These are phyloP conservation scores for Trichogramma evanescens DNA, from an alignment of 2,888 invertebrate genomes.

Conservation along the genomic window DNA sequence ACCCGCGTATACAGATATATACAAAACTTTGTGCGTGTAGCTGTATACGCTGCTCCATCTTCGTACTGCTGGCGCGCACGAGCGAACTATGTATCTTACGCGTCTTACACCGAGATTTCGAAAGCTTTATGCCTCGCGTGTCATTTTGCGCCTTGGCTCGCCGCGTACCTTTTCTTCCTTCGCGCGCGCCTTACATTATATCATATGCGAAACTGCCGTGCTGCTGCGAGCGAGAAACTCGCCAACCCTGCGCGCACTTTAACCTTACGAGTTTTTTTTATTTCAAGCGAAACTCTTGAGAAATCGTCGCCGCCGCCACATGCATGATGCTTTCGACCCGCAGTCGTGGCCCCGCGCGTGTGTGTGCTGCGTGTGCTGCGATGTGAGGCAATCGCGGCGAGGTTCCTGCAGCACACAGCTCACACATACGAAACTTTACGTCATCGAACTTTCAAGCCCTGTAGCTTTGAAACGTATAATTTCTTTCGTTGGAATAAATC, in stretches of 20 bases:
- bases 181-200: background rate
- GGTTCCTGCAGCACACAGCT: too few relatives aligned
- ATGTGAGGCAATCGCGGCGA: too few relatives aligned
- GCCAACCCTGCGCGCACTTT: conserved; percentile 9
- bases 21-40: too few relatives aligned
- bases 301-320: conserved; percentile 26
- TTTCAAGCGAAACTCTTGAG: background rate
- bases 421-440: too few relatives aligned
- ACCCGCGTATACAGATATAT: background rate
- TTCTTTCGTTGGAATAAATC: too few relatives aligned
- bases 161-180: background rate
- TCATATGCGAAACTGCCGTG: background rate
- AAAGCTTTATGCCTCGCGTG: background rate
- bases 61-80: too few relatives aligned
- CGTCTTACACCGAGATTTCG: background rate
- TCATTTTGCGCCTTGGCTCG: conserved; percentile 2
- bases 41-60: too few relatives aligned
- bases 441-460: too few relatives aligned
- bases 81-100: too few relatives aligned
- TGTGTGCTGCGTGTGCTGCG: background rate
- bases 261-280: conserved; percentile 3
- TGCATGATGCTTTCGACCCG: background rate
- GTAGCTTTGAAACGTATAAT: too few relatives aligned
- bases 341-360: too few relatives aligned
- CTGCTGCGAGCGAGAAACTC: conserved; percentile 8